These are phyloP conservation scores for Myanophis thanlyinensis DNA, from an alignment of 2,113 vertebrate genomes.

Conservation along the genomic window DNA sequence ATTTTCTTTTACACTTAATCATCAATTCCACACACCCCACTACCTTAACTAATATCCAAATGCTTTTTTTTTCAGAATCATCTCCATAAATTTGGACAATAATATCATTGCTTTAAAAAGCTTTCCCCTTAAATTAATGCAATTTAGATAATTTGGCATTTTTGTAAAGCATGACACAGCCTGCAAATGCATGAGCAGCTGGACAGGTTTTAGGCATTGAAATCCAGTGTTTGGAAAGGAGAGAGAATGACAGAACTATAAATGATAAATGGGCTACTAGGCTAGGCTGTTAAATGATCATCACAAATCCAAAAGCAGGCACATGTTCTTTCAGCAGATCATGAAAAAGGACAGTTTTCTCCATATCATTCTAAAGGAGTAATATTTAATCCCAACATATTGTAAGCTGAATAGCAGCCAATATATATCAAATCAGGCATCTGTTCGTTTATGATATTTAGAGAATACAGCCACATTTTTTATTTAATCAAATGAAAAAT, in stretches of 20 bases:
- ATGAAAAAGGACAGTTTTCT: background rate
- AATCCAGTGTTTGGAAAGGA: background rate
- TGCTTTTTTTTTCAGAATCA: rapidly evolving
- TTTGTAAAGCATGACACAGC: rapidly evolving
- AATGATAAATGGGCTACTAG: rapidly evolving
- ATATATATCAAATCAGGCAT: constrained; percentile 29
- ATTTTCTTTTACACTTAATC: rapidly evolving
- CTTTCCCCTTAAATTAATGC: background rate
- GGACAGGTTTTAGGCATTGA: background rate
- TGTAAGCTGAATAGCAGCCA: background rate
- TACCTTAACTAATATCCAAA: rapidly evolving
- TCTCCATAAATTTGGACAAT: background rate
- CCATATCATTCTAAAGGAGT: constrained; percentile 2
- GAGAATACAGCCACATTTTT: constrained; percentile 4
- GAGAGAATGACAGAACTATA: background rate
- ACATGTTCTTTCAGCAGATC: background rate
- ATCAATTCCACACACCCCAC: no score
- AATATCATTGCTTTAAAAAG: background rate
- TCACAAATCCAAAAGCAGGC: background rate
- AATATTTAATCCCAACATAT: background rate
- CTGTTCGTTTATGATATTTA: constrained; percentile 24
- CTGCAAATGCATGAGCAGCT: background rate
- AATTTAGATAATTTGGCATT: background rate
- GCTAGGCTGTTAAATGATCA: background rate
- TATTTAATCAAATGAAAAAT: background rate